Percentiles rank a stretch among this genome's conserved stretches.
These are phyloP conservation scores for Lasioglossum villosulum DNA, from an alignment of 2,888 invertebrate genomes.

Conservation along the genomic window DNA sequence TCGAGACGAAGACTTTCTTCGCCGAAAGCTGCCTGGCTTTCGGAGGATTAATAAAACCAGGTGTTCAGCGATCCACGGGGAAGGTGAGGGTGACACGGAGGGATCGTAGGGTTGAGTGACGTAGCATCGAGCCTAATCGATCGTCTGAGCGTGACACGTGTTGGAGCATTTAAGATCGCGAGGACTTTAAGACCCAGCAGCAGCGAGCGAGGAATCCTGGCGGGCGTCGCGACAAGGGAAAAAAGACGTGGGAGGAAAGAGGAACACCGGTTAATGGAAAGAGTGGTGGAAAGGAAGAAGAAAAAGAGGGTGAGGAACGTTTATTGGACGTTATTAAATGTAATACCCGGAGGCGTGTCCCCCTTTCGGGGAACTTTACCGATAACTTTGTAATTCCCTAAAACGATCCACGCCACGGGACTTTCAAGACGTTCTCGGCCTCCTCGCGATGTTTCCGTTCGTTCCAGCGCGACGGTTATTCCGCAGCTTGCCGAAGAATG, in stretches of 20 bases:
- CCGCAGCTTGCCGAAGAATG: constrained; percentile 55
- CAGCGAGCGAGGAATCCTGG: neutral
- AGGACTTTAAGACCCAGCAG: constrained; percentile 5
- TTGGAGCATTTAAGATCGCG: constrained; percentile 33
- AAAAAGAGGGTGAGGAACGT: constrained; percentile 32
- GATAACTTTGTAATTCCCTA: constrained; percentile 80
- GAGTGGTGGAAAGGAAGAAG: neutral
- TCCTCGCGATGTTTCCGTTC: constrained; percentile 57
- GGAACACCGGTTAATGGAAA: neutral
- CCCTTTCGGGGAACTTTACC: constrained; percentile 73
- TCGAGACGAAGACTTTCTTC: too few relatives aligned
- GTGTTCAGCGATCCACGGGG: neutral
- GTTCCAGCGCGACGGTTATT: constrained; percentile 52
- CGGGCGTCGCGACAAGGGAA: neutral
- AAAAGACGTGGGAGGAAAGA: neutral
- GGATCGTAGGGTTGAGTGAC: neutral
- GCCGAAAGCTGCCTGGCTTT: too few relatives aligned
- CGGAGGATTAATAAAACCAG: neutral
- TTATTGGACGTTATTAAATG: constrained; percentile 81
- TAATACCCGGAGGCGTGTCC: constrained; percentile 77
- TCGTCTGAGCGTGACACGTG: constrained; percentile 1
- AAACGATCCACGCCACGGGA: constrained; percentile 73
- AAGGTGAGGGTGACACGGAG: neutral
- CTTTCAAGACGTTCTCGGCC: constrained; percentile 67
- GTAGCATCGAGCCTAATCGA: constrained; percentile 2